phyloP scores from a whole-genome alignment of 2,888 invertebrate genomes.

The Pristionchus fissidentatus region DNA sequence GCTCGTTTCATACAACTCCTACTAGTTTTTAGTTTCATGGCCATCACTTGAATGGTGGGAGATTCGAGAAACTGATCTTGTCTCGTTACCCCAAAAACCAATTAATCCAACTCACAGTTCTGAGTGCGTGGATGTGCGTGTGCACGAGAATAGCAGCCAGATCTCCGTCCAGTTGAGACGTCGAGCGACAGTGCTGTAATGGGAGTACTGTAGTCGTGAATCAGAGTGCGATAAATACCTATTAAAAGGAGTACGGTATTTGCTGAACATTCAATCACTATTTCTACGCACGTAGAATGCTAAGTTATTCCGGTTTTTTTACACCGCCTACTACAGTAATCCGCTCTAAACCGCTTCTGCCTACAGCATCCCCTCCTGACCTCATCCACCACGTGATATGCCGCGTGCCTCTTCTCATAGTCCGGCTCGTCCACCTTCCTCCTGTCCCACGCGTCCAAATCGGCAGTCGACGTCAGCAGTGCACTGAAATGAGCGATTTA shows the following conservation, averaged over 20 bases:
- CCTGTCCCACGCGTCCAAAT: slow-evolving; percentile 89
- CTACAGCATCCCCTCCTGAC: not conserved
- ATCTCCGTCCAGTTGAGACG: slow-evolving; percentile 5
- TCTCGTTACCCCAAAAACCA: too few species aligned
- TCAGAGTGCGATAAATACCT: too few species aligned
- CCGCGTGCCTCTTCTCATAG: slow-evolving; percentile 86
- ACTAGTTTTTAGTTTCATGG: too few species aligned
- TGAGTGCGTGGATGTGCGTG: slow-evolving; percentile 15
- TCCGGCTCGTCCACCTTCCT: slow-evolving; percentile 95
- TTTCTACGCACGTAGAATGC: too few species aligned
- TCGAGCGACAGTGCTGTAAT: not conserved
- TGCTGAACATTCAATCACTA: too few species aligned
- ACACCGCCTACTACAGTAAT: not conserved
- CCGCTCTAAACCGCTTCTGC: not conserved
- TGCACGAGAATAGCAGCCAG: slow-evolving; percentile 28
- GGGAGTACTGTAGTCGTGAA: too few species aligned
- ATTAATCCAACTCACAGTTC: slow-evolving; percentile 43
- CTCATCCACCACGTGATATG: slow-evolving; percentile 78
- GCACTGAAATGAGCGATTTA: too few species aligned
- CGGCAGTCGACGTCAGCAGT: slow-evolving; percentile 51
- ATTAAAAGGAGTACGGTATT: too few species aligned
- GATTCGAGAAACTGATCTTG: not conserved
- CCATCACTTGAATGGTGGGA: too few species aligned
- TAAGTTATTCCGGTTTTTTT: too few species aligned
- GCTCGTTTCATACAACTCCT: too few species aligned